These are phyloP conservation scores for Harmothoe impar DNA, from an alignment of 2,888 invertebrate genomes.

Conservation along the genomic window DNA sequence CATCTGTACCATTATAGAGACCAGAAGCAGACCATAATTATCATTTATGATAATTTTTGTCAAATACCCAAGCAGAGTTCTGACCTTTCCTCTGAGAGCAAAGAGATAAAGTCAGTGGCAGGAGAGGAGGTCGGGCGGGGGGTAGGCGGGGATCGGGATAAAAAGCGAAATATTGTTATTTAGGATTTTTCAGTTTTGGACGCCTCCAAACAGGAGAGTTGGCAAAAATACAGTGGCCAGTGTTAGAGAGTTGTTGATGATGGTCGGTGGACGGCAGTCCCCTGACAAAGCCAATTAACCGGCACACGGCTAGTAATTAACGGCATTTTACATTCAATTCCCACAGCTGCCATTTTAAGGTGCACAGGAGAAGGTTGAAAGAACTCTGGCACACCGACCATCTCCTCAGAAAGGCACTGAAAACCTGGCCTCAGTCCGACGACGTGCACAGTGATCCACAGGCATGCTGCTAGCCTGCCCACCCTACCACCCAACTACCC, in stretches of 20 bases:
- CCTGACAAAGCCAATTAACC: conserved; percentile 47
- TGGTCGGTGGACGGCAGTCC: neutral
- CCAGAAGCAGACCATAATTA: too few relatives aligned
- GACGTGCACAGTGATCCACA: too few relatives aligned
- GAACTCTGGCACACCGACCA: conserved; percentile 1
- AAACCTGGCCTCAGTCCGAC: neutral
- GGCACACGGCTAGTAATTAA: neutral
- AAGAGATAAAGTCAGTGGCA: too few relatives aligned
- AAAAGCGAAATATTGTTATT: conserved; percentile 23
- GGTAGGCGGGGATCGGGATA: neutral
- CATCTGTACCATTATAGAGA: too few relatives aligned
- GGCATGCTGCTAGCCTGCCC: too few relatives aligned
- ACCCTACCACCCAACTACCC: too few relatives aligned
- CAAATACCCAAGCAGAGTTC: too few relatives aligned
- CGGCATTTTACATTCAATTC: conserved; percentile 27
- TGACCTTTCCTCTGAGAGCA: too few relatives aligned
- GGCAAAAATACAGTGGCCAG: neutral
- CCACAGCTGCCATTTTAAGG: conserved; percentile 31
- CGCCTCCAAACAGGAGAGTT: neutral
- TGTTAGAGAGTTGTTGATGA: conserved; percentile 32
- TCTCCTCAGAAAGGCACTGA: neutral
- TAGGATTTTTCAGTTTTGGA: neutral
- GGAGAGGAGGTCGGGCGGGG: too few relatives aligned
- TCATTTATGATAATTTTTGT: too few relatives aligned
- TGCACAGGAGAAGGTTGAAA: conserved; percentile 34